Percentiles rank a stretch among this genome's conserved stretches.
These are phyloP conservation scores for Anoplolepis gracilipes DNA, from an alignment of 1,140 invertebrate genomes.

Conservation along the genomic window DNA sequence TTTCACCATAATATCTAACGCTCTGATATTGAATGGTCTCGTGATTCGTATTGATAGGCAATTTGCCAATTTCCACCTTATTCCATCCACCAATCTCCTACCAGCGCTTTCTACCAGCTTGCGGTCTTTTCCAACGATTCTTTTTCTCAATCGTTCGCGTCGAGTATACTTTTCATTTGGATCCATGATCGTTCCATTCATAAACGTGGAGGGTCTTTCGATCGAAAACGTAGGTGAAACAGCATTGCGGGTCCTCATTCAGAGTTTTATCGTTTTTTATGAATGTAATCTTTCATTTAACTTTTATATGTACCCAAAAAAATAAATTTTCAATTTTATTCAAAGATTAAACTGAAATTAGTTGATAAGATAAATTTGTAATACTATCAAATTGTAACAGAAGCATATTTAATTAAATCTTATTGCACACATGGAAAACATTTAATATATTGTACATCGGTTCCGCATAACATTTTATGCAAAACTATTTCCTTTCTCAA, in stretches of 20 bases:
- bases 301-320: background rate
- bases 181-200: background rate
- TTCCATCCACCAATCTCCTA: conserved; percentile 30
- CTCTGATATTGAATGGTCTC: conserved; percentile 71
- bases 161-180: conserved; percentile 35
- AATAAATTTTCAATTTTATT: background rate
- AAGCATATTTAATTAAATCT: conserved; percentile 5
- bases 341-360: background rate
- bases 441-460: background rate
- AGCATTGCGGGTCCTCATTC: background rate
- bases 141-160: conserved; percentile 7
- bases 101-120: conserved; percentile 22
- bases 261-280: background rate
- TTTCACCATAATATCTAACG: conserved; percentile 68
- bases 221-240: background rate
- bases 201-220: background rate
- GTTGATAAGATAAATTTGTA: background rate
- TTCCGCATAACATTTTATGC: background rate
- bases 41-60: conserved; percentile 74
- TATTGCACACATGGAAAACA: background rate
- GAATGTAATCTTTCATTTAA: background rate
- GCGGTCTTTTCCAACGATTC: conserved; percentile 33
- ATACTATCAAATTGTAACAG: background rate
- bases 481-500: conserved; percentile 24
- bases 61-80: conserved; percentile 73